These are phyloP conservation scores for Anoplopoma fimbria DNA, from an alignment of 2,113 vertebrate species.

Conservation along the genomic window DNA sequence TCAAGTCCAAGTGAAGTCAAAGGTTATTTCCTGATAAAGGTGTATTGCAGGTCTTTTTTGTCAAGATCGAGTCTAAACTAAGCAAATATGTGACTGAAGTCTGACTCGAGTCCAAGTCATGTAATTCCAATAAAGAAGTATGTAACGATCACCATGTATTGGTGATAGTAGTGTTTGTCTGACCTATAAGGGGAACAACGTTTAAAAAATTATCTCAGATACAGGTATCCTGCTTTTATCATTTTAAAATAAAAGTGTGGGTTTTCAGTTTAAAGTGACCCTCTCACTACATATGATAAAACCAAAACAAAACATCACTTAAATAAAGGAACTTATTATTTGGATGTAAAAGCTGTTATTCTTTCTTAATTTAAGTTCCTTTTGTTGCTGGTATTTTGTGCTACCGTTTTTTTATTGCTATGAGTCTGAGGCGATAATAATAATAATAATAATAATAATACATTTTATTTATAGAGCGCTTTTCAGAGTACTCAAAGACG, in stretches of 20 bases:
- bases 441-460: too few species aligned
- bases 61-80: too few species aligned
- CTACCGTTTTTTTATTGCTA: background rate
- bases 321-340: background rate
- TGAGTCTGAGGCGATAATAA: background rate
- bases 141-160: too few species aligned
- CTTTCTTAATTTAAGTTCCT: background rate
- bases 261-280: background rate
- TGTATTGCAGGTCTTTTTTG: background rate
- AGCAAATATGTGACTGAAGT: too few species aligned
- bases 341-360: background rate
- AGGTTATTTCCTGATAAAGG: background rate
- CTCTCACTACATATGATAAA: background rate
- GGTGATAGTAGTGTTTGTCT: background rate
- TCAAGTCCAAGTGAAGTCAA: background rate
- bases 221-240: background rate
- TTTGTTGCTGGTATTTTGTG: background rate
- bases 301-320: background rate
- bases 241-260: background rate
- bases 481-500: too few species aligned
- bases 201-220: background rate
- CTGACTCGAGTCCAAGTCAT: too few species aligned
- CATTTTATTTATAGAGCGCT: too few species aligned
- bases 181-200: background rate
- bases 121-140: background rate